phyloP scores from a whole-genome alignment of 2,113 vertebrate species.

The Carassius auratus region DNA sequence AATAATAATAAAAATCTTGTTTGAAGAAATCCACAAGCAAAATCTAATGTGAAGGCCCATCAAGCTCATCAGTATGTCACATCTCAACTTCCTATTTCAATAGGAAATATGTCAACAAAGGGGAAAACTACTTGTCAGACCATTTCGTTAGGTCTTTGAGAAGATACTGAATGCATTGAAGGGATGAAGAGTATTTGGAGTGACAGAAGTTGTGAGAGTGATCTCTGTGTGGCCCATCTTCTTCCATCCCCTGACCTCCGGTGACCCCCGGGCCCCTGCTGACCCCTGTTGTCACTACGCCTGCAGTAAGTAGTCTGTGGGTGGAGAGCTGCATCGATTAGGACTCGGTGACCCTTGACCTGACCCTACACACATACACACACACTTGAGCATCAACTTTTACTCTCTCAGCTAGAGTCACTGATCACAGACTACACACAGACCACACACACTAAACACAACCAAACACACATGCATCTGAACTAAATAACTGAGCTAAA shows the following conservation, averaged over 20 bases:
- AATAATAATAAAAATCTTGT: not conserved
- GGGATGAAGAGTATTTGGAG: slow-evolving; percentile 7
- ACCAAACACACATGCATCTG: slow-evolving; percentile 29
- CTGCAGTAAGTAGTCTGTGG: slow-evolving; percentile 55
- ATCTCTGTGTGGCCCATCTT: slow-evolving; percentile 65
- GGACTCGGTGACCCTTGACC: slow-evolving; percentile 68
- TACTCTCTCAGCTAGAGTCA: slow-evolving; percentile 36
- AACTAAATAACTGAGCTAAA: slow-evolving; percentile 61
- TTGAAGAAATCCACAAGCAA: not conserved
- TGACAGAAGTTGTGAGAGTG: slow-evolving; percentile 63
- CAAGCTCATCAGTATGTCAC: not conserved
- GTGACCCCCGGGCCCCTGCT: slow-evolving; percentile 59
- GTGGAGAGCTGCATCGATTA: slow-evolving; percentile 63
- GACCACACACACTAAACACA: slow-evolving; percentile 34
- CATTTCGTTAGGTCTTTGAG: not conserved
- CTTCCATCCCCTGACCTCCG: slow-evolving; percentile 54
- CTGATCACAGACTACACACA: slow-evolving; percentile 16
- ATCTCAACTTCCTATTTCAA: not conserved
- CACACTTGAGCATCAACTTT: slow-evolving; percentile 46
- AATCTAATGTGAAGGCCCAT: not conserved
- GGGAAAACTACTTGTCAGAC: not conserved
- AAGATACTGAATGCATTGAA: slow-evolving; percentile 3
- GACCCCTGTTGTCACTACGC: slow-evolving; percentile 67
- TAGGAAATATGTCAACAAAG: slow-evolving; percentile 9
- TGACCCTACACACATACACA: slow-evolving; percentile 44